Evolutionary conservation across 1,140 invertebrate species (phyloP), one percentile per base, ranked within the genome.

Genomic region (Lerema accius): DNA sequence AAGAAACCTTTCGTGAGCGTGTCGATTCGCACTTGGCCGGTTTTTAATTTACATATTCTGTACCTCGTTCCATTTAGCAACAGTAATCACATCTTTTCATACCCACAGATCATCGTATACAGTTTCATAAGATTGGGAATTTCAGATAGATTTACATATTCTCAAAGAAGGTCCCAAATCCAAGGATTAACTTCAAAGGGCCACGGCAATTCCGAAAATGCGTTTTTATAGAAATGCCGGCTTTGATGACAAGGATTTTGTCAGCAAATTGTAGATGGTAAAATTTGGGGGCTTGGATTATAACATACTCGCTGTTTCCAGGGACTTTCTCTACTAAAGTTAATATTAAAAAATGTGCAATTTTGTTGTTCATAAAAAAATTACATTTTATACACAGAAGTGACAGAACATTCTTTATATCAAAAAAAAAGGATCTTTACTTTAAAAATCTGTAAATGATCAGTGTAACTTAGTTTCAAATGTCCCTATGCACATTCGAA

Each of bases 141-240:
- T 42, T 13, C 7, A 55, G 50, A 55, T 28, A 56, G 51, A 56
- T 81, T 73, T 77, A 76, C 73, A 78, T 76, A 76, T 28, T 28
- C 39, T 0, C 53, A 62, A 64, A 69, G 56, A 49, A 40, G 67
- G 71, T 56, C 73, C 73, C 70, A 78, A 82, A 86, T 82, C 79
- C 76, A 74, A 17, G 82, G 85, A 88, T 88, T 88, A 88, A 81
- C 75, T 72, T 86, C 83, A 88, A 86, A 88, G 83, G 82, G 50
- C 50, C 71, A 73, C 49, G 67, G 78, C 75, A 78, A 85, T 84
- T 84, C 74, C 51, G 78, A 83, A 86, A 88, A 84, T 86, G 80
- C 80, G 80, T 86, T 85, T 86, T 88, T 85, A 85, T 79, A 84
- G 71, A 82, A 87, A 84, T 83, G 80, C 73, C 67, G 63, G 65